Percentiles rank a stretch among this genome's conserved stretches.
Conservation (phyloP, 2,797 vertebrate genomes). For the Dendrocincla fuliginosa region DNA sequence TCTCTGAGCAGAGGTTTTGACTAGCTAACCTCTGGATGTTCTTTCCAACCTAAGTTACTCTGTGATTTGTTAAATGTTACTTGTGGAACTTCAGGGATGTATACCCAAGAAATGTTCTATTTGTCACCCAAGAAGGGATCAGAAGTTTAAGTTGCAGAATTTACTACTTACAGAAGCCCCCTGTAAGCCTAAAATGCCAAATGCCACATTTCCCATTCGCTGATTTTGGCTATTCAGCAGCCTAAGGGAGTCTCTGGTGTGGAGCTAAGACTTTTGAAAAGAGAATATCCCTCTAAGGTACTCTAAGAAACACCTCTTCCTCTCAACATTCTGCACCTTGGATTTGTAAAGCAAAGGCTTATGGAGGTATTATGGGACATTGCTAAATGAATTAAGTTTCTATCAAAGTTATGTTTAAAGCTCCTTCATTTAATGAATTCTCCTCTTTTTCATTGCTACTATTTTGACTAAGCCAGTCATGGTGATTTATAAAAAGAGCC, state of each 20-base stretch:
- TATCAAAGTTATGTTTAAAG: neutral
- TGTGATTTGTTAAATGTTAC: neutral
- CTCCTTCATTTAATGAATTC: neutral
- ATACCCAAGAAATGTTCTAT: neutral
- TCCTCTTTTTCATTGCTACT: neutral
- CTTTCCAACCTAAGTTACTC: neutral
- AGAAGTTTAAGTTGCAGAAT: neutral
- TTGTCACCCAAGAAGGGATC: neutral
- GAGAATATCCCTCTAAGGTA: neutral
- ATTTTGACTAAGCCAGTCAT: neutral
- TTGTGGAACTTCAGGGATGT: rapidly evolving
- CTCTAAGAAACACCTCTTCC: neutral
- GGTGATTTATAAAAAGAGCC: neutral
- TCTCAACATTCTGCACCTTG: neutral
- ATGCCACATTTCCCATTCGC: neutral
- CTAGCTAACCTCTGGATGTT: neutral
- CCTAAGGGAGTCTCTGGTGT: neutral
- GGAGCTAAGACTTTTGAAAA: neutral
- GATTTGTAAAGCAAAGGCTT: neutral
- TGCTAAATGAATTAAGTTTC: neutral
- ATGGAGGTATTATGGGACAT: neutral
- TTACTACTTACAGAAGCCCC: neutral
- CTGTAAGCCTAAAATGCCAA: neutral
- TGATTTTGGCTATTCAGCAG: neutral
- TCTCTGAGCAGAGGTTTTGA: neutral